A percentile compares a stretch with the other conserved stretches of the same genome.
phyloP scores from a whole-genome alignment of 2,113 vertebrate species.

The Xenus cinereus region DNA sequence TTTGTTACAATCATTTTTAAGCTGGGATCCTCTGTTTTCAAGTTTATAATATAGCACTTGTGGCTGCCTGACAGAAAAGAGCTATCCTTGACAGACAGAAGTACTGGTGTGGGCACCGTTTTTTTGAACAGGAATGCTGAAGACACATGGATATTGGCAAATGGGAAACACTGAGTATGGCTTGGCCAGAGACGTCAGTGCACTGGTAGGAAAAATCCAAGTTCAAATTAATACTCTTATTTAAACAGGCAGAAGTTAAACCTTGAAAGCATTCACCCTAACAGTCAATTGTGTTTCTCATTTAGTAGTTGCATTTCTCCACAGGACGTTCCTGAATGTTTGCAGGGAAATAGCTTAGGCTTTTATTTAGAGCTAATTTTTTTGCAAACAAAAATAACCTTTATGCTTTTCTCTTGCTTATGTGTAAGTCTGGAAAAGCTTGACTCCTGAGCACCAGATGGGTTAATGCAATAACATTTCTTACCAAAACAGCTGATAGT shows the following conservation, averaged over 20 bases:
- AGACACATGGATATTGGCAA: neutral
- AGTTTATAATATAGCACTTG: neutral
- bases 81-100: neutral
- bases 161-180: neutral
- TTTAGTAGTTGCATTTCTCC: neutral
- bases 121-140: neutral
- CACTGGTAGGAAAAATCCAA: neutral
- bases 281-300: neutral
- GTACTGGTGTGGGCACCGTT: neutral
- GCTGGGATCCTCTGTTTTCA: neutral
- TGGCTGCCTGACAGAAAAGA: neutral
- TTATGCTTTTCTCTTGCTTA: neutral
- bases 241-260: neutral
- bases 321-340: slow-evolving; percentile 30
- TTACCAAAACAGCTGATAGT: neutral
- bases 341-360: neutral
- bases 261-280: neutral
- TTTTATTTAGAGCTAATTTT: slow-evolving; percentile 3
- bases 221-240: neutral
- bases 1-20: neutral
- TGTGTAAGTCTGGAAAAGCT: neutral
- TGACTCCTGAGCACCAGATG: neutral
- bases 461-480: neutral
- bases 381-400: slow-evolving; percentile 7
- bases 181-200: neutral